phyloP scores from a whole-genome alignment of 2,113 vertebrate genomes.

The Sinocyclocheilus maitianheensis region DNA sequence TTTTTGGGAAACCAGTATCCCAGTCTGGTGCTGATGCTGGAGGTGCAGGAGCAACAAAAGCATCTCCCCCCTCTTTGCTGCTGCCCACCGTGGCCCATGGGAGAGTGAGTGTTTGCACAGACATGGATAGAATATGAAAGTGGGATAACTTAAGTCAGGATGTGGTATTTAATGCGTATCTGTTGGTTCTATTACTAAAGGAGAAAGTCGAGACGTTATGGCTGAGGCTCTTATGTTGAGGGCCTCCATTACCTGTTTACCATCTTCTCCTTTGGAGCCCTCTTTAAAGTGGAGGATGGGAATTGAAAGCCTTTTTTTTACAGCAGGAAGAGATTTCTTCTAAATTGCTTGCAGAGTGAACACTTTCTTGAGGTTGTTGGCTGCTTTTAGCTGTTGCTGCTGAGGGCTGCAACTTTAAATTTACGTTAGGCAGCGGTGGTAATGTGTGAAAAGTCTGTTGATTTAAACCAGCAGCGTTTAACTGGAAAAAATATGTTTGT shows the following conservation, averaged over 20 bases:
- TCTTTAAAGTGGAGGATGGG: background rate
- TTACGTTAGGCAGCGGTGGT: background rate
- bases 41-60: conserved; percentile 94
- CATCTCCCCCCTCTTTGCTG: conserved; percentile 95
- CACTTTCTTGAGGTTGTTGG: background rate
- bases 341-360: conserved; percentile 17
- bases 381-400: conserved; percentile 2
- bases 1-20: conserved; percentile 93
- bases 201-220: background rate
- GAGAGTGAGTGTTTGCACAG: conserved; percentile 86
- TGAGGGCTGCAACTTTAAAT: conserved; percentile 3
- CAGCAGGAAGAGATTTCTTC: background rate
- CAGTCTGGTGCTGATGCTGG: conserved; percentile 91
- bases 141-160: background rate
- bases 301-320: background rate
- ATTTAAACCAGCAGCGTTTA: conserved; percentile 7
- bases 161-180: background rate
- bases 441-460: conserved; percentile 3
- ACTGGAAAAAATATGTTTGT: conserved; percentile 1
- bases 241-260: background rate
- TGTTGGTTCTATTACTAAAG: background rate
- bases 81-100: conserved; percentile 95
- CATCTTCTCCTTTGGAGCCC: conserved; percentile 7
- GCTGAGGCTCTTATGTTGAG: background rate
- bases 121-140: background rate